Conservation (phyloP, 1,140 invertebrate species). For the Rhagoletis zephyria region DNA sequence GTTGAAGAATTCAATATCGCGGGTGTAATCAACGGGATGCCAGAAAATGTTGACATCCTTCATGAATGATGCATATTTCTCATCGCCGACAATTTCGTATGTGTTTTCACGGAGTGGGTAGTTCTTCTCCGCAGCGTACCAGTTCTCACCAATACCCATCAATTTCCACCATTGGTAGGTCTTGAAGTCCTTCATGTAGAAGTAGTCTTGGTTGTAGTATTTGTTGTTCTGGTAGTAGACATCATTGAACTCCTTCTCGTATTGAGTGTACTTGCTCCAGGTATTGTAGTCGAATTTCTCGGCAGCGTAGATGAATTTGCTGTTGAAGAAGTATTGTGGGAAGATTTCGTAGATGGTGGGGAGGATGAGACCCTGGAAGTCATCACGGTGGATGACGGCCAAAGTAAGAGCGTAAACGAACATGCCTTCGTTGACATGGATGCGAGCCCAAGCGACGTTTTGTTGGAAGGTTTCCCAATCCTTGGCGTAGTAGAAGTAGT, state of each 20-base stretch:
- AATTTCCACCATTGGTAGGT: constrained; percentile 72
- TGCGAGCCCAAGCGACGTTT: constrained; percentile 77
- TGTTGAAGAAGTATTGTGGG: constrained; percentile 77
- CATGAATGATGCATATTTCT: constrained; percentile 65
- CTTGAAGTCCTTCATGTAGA: constrained; percentile 73
- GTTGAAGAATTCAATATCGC: constrained; percentile 76
- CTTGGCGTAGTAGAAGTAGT: constrained; percentile 78
- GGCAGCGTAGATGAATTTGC: constrained; percentile 76
- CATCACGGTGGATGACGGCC: constrained; percentile 77
- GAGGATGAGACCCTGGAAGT: constrained; percentile 76
- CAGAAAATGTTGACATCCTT: constrained; percentile 66
- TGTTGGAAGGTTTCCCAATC: constrained; percentile 79
- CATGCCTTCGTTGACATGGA: constrained; percentile 77
- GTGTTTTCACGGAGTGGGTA: constrained; percentile 69
- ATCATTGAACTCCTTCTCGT: constrained; percentile 75
- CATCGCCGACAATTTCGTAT: constrained; percentile 64
- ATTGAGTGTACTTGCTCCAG: constrained; percentile 68
- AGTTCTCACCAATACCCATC: constrained; percentile 73
- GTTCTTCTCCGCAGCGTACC: constrained; percentile 65
- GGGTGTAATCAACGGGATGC: constrained; percentile 72
- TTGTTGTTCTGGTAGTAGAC: constrained; percentile 76
- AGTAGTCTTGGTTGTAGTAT: constrained; percentile 62
- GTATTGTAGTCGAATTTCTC: constrained; percentile 72
- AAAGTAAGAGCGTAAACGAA: constrained; percentile 77
- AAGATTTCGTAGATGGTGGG: constrained; percentile 79